A percentile compares a stretch with the other conserved stretches of the same genome.
phyloP scores from a whole-genome alignment of 2,797 vertebrate genomes.

The Sebastiscus albofasciatus region DNA sequence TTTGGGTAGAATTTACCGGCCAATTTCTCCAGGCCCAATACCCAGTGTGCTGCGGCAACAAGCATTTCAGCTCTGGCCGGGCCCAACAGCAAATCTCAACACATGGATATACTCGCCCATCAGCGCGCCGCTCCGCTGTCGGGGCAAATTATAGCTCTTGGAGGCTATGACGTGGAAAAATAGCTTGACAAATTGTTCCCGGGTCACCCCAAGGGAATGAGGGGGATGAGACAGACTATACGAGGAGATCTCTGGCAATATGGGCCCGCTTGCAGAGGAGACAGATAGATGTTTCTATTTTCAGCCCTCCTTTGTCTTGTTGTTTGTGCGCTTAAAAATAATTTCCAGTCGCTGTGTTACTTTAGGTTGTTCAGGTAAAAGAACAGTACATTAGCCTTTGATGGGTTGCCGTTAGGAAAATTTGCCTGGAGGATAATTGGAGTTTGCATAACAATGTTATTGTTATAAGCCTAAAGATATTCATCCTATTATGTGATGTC shows the following conservation, averaged over 20 bases:
- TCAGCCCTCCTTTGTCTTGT: conserved; percentile 36
- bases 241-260: conserved; percentile 38
- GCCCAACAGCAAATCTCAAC: conserved; percentile 60
- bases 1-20: conserved; percentile 62
- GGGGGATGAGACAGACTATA: conserved; percentile 47
- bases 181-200: conserved; percentile 69
- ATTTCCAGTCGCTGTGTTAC: conserved; percentile 25
- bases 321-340: conserved; percentile 39
- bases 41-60: conserved; percentile 39
- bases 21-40: conserved; percentile 62
- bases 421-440: conserved; percentile 10
- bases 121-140: conserved; percentile 27
- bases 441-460: conserved; percentile 14
- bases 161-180: conserved; percentile 68
- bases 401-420: conserved; percentile 5
- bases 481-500: conserved; percentile 1
- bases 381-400: conserved; percentile 19
- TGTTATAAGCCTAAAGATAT: conserved; percentile 1
- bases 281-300: conserved; percentile 58
- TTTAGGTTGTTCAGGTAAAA: conserved; percentile 19
- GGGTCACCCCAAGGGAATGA: conserved; percentile 57
- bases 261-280: conserved; percentile 22
- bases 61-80: conserved; percentile 52
- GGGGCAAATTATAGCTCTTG: conserved; percentile 63
- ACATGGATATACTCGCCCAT: conserved; percentile 47